Evolutionary conservation across 2,888 invertebrate species (phyloP).

Genomic region (Carcina quercana): DNA sequence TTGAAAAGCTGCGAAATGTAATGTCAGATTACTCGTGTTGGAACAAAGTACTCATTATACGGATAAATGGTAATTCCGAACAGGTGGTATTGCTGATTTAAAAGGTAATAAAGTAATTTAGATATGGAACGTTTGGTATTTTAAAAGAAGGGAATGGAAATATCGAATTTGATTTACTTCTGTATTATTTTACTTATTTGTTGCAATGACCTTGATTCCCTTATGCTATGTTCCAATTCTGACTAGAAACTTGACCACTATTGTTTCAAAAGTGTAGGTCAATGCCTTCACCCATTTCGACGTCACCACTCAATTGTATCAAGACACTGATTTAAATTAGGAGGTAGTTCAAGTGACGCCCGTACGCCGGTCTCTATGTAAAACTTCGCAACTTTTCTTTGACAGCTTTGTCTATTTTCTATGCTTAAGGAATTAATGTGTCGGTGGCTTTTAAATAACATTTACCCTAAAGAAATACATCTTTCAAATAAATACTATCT

Average conservation of each 20-base stretch:
- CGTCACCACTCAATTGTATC: constrained; percentile 47
- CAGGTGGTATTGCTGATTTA: no score
- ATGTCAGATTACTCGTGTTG: constrained; percentile 45
- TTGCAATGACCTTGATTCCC: constrained; percentile 22
- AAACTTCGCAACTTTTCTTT: constrained; percentile 68
- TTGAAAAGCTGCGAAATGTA: constrained; percentile 67
- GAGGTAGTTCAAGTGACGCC: constrained; percentile 66
- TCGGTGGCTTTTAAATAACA: constrained; percentile 74
- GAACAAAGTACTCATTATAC: constrained; percentile 38
- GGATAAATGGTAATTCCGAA: no score
- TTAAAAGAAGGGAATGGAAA: no score
- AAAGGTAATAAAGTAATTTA: no score
- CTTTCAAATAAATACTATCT: constrained; percentile 75
- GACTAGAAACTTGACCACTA: constrained; percentile 62
- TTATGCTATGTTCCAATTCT: constrained; percentile 60
- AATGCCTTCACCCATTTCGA: constrained; percentile 36
- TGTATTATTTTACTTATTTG: no score
- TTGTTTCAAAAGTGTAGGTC: constrained; percentile 30
- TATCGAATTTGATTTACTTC: no score
- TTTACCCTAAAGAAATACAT: constrained; percentile 71
- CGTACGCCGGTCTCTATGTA: constrained; percentile 31
- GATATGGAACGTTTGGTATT: no score
- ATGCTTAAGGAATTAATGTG: constrained; percentile 74
- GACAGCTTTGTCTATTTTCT: constrained; percentile 68
- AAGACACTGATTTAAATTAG: constrained; percentile 64